These are phyloP conservation scores for Spea bombifrons DNA, from an alignment of 2,113 vertebrate species.

Conservation along the genomic window DNA sequence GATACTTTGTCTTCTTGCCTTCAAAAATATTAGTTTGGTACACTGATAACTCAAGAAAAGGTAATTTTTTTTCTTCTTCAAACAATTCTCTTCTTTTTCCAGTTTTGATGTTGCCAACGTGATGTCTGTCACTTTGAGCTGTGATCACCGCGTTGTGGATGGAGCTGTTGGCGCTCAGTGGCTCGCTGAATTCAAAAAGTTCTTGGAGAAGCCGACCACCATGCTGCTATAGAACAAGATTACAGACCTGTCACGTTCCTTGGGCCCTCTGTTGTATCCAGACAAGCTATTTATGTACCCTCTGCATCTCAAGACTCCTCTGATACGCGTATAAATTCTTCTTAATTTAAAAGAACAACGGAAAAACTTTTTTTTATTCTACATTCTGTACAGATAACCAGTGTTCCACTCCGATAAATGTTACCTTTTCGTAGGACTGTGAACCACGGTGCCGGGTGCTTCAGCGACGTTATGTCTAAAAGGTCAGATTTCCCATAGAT, in stretches of 20 bases:
- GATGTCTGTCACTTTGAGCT: conserved; percentile 96
- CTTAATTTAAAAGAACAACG: conserved; percentile 60
- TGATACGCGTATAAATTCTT: conserved; percentile 54
- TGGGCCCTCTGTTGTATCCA: conserved; percentile 60
- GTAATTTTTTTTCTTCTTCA: not conserved
- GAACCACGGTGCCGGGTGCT: not conserved
- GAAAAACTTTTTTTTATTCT: conserved; percentile 56
- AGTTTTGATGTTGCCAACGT: conserved; percentile 89
- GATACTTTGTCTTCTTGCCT: too few relatives aligned
- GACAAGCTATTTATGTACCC: conserved; percentile 65
- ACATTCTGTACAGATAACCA: conserved; percentile 63
- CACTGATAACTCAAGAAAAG: too few relatives aligned
- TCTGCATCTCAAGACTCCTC: conserved; percentile 57
- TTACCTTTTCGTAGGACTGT: conserved; percentile 17
- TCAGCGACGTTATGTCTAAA: conserved; percentile 15
- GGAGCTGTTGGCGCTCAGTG: conserved; percentile 93
- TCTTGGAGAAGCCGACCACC: conserved; percentile 86
- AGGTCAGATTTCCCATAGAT: conserved; percentile 14
- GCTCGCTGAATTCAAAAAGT: conserved; percentile 90
- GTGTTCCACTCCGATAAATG: conserved; percentile 60
- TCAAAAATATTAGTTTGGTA: too few relatives aligned
- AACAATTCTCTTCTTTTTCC: conserved; percentile 9
- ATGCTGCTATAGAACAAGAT: conserved; percentile 79
- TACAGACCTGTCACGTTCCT: conserved; percentile 48
- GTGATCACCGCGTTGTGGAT: conserved; percentile 91